Conservation (phyloP, 2,113 vertebrate genomes). For the Patagioenas fasciata region DNA sequence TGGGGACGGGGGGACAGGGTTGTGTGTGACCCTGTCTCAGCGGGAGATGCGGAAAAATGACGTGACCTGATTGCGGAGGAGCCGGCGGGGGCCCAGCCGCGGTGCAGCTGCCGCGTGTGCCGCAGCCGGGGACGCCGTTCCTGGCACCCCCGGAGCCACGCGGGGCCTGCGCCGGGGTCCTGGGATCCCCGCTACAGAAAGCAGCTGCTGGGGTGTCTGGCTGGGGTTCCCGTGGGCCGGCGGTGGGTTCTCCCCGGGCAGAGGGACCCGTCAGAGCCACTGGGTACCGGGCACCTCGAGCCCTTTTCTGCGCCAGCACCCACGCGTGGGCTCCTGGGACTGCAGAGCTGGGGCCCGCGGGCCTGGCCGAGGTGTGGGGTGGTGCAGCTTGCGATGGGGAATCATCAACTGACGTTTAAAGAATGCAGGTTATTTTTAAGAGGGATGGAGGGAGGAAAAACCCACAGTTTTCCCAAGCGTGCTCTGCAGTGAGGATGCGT, state of each 20-base stretch:
- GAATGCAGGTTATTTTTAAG: not conserved
- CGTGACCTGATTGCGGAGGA: not conserved
- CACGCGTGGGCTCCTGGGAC: not conserved
- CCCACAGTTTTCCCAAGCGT: accelerated
- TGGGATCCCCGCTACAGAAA: not conserved
- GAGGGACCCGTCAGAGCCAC: accelerated
- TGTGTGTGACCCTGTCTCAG: not conserved
- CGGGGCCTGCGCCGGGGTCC: not conserved
- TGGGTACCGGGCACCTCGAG: accelerated
- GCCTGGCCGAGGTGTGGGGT: not conserved
- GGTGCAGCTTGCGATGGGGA: not conserved
- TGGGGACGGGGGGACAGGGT: not conserved
- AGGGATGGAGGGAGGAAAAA: no score
- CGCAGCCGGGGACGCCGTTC: no score
- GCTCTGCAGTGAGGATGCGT: not conserved
- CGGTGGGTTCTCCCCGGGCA: accelerated
- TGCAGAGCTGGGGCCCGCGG: not conserved
- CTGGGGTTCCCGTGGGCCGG: accelerated
- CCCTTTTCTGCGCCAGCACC: not conserved
- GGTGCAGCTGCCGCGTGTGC: not conserved
- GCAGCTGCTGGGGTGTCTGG: not conserved
- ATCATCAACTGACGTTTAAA: not conserved
- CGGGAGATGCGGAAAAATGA: accelerated
- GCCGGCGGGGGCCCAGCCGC: accelerated
- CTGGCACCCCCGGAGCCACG: no score